phyloP scores from a whole-genome alignment of 2,888 invertebrate genomes.

The Cylindroiulus punctatus region DNA sequence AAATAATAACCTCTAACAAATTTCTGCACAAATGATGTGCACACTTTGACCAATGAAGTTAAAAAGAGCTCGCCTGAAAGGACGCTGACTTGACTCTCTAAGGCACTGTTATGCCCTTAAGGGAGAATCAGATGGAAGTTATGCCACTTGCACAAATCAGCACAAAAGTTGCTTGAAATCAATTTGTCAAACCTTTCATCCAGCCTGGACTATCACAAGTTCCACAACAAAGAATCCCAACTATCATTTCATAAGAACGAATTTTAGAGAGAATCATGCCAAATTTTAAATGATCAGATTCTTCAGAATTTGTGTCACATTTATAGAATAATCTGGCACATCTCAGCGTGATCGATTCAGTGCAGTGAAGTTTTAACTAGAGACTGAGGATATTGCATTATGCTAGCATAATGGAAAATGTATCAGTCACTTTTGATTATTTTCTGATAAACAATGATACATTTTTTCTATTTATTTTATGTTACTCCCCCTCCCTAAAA shows the following conservation, averaged over 20 bases:
- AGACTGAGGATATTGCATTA: too few species aligned
- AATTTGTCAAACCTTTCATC: background rate
- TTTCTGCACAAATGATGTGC: background rate
- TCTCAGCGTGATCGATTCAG: too few species aligned
- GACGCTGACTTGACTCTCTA: too few species aligned
- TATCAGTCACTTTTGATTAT: background rate
- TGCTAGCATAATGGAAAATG: background rate
- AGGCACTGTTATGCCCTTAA: background rate
- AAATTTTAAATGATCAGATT: too few species aligned
- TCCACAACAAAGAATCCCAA: background rate
- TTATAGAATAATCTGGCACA: too few species aligned
- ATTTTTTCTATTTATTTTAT: background rate
- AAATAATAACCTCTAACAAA: too few species aligned
- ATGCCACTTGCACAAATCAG: too few species aligned
- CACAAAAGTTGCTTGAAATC: background rate
- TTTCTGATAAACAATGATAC: background rate
- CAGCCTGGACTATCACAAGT: background rate
- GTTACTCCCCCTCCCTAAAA: slow-evolving; percentile 6
- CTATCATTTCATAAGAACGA: too few species aligned
- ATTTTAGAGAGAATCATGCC: too few species aligned
- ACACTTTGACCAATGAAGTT: background rate
- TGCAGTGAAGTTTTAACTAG: too few species aligned
- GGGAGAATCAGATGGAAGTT: too few species aligned
- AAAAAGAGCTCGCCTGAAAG: background rate
- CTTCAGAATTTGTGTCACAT: too few species aligned